Percentiles rank a stretch among this genome's conserved stretches.
Evolutionary conservation across 2,113 vertebrate species (phyloP).

Genomic region (Hippocampus barbouri): DNA sequence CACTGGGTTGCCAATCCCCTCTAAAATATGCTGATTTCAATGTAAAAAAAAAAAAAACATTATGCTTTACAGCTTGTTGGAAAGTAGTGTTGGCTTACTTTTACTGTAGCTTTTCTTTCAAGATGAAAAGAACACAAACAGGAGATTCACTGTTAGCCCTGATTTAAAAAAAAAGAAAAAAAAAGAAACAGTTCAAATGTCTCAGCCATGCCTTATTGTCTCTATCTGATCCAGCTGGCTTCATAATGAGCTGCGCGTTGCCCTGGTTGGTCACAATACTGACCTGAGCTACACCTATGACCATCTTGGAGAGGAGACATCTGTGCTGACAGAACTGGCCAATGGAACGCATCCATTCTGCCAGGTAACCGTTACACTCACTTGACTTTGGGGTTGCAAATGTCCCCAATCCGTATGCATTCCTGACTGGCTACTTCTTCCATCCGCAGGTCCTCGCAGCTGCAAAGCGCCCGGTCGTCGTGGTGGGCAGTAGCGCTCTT

Average conservation of each 20-base stretch:
- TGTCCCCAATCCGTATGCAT: neutral
- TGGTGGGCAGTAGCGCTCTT: conserved; percentile 87
- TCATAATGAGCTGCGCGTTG: conserved; percentile 91
- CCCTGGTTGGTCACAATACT: conserved; percentile 84
- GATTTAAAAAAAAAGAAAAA: neutral
- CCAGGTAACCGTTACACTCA: conserved; percentile 71
- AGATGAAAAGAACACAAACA: neutral
- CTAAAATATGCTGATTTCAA: neutral
- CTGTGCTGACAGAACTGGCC: conserved; percentile 83
- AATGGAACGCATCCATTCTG: conserved; percentile 83
- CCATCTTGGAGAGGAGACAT: conserved; percentile 88
- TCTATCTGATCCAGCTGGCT: conserved; percentile 80
- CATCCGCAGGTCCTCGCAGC: conserved; percentile 74
- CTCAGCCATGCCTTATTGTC: neutral
- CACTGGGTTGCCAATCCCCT: neutral
- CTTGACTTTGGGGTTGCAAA: neutral
- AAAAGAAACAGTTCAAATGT: neutral
- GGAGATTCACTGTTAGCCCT: neutral
- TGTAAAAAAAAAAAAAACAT: neutral
- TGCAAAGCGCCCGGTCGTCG: conserved; percentile 86
- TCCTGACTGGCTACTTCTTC: rapidly evolving
- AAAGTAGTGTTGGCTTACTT: neutral
- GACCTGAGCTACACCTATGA: conserved; percentile 89
- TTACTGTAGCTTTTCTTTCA: neutral
- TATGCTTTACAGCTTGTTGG: neutral